Conservation (phyloP, 2,113 vertebrate species). For the Ibidorhyncha struthersii region DNA sequence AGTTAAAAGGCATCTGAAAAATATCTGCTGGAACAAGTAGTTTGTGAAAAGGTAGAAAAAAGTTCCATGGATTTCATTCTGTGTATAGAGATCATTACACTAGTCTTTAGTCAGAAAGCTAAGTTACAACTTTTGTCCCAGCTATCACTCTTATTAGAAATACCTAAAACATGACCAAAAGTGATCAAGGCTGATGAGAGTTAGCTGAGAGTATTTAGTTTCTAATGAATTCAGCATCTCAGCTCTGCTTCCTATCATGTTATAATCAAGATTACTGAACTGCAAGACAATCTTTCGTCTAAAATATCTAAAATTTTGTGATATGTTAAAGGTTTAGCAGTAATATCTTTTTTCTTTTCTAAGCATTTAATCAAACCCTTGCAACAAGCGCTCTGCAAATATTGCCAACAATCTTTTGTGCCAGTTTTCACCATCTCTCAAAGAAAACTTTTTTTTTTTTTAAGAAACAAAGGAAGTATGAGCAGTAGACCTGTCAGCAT, state of each 20-base stretch:
- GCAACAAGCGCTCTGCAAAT: not conserved
- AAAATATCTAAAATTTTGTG: not conserved
- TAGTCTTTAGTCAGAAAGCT: not conserved
- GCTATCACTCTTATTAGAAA: not conserved
- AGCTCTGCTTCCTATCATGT: not conserved
- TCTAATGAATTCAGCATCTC: not conserved
- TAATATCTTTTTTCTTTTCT: not conserved
- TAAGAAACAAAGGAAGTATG: not conserved
- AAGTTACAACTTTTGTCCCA: not conserved
- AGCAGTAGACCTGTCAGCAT: not conserved
- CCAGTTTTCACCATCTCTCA: not conserved
- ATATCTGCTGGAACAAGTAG: not conserved
- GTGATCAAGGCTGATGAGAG: not conserved
- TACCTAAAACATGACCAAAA: not conserved
- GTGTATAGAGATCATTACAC: not conserved
- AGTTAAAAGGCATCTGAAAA: not conserved
- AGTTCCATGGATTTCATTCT: not conserved
- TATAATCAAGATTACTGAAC: not conserved
- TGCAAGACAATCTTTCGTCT: not conserved
- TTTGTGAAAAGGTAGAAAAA: not conserved
- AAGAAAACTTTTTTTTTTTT: not conserved
- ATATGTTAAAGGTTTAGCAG: not conserved
- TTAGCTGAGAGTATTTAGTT: not conserved
- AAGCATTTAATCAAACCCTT: not conserved
- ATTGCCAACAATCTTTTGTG: not conserved